Conservation (phyloP, 2,113 vertebrate genomes). For the Thermophis baileyi region DNA sequence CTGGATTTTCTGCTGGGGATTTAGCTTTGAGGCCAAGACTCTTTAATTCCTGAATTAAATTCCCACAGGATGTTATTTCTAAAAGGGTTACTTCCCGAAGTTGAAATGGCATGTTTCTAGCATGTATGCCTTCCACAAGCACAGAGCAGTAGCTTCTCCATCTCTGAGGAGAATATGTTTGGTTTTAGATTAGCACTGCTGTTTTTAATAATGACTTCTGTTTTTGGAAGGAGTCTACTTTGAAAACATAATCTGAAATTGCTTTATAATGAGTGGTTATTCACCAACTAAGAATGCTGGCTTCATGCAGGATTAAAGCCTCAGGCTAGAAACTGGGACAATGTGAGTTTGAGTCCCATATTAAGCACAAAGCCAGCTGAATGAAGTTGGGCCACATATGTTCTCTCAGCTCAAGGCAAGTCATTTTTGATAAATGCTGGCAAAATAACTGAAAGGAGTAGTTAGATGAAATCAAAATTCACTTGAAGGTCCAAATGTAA, state of each 20-base stretch:
- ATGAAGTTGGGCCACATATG: not conserved
- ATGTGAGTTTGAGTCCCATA: not conserved
- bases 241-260: not conserved
- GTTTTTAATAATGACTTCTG: not conserved
- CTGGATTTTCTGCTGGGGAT: not conserved
- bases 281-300: not conserved
- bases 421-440: not conserved
- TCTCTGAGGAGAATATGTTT: not conserved
- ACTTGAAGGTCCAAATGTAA: not conserved
- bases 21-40: not conserved
- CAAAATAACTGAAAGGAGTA: not conserved
- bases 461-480: not conserved
- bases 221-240: not conserved
- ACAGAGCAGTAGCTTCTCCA: not conserved
- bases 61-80: not conserved
- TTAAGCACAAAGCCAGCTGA: not conserved
- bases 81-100: not conserved
- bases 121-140: not conserved
- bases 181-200: not conserved
- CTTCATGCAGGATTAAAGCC: not conserved
- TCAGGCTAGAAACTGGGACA: not conserved
- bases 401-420: not conserved
- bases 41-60: not conserved
- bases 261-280: not conserved
- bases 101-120: not conserved